Base-by-base conservation (phyloP, 2,888 invertebrate genomes). In the Pogonocherus hispidulus region DNA sequence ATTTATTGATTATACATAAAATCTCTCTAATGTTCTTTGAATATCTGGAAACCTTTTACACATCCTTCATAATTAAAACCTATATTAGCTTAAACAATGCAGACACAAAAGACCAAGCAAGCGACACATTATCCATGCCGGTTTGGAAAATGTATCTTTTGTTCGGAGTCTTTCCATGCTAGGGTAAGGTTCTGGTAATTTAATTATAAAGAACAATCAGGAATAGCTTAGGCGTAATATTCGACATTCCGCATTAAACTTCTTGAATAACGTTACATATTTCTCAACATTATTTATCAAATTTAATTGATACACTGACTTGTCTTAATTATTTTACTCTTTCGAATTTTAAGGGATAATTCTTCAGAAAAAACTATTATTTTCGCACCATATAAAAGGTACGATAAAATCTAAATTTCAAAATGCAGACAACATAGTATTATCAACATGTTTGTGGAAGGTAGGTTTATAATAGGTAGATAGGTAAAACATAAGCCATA, bases 121-220 rank as follows among this genome's bases (percentile, higher is more conserved):
- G 41, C 41, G 41, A 41, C 41, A 41, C n/a, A 14, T 41, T 41
- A 41, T 41, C 41, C 41, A n/a, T 41, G 41, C 14, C 14, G 41
- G 41, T 41, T 41, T 6, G 41, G 14, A 41, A 41, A 41, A 41
- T 41, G n/a, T 41, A 41, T 41, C 41, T 41, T 41, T 41, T 41
- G 41, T 41, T 41, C 41, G 16, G 5, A 41, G 41, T 41, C 41
- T 41, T 41, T 41, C 41, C n/a, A 41, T 5, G 41, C n/a, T 6
- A 5, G 41, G 41, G 41, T 41, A 41, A 41, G 41, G 41, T n/a
- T 41, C n/a, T 41, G 5, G n/a, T 41, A 41, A 41, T 41, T 41
- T 41, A 41, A 41, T 41, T 41, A 41, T n/a, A 16, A 41, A 16
- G 41, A 41, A 41, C 41, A 41, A 41, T 41, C 41, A 16, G 3